Base-by-base conservation (phyloP, 2,888 invertebrate species). In the Romanomermis culicivorax region DNA sequence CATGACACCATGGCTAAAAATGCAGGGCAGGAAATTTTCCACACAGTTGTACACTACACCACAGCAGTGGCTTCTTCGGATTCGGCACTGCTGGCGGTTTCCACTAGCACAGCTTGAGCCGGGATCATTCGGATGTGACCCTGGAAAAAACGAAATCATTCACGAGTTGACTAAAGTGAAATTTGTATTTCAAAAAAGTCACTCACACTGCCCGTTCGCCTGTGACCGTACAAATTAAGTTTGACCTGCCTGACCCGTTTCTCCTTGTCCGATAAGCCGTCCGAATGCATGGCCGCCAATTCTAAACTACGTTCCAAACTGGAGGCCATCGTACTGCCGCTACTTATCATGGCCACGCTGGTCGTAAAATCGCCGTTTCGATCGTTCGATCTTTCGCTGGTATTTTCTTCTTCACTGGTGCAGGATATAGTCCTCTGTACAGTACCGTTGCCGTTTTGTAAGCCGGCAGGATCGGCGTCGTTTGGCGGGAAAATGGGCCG, bases 181-280 rank as follows among this genome's bases (percentile, higher is more conserved):
- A 45, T 20, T 36, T 36, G 36, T 36, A 11, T 36, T 36, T 7
- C 11, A 45, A 20, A 45, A 7, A 27, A 29, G 29, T 29, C 27
- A 51, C 57, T 42, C 23, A 61, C 61, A 53, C 60, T 60, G 50
- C 55, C 53, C 7, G 61, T 63, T 25, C 65, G 57, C 4, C 64
- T 56, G 55, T 66, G 66, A 2, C 61, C 62, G 7, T 25, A 25
- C 43, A 61, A 60, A 23, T 57, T 56, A n/a, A 61, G 55, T 53
- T 60, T 62, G 51, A 64, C 64, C 0, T 60, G 61, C 20, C 61
- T 56, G 20, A 66, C 61, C 20, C 58, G 55, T n/a, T 56, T 51
- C 52, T 66, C 66, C 51, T 65, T 64, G 57, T 67, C 67, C 14
- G 64, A 64, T 23, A 67, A 58, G 1, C 66, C 66, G 57, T 67